Base-by-base conservation (phyloP, 2,888 invertebrate species). In the Furcula furcula region DNA sequence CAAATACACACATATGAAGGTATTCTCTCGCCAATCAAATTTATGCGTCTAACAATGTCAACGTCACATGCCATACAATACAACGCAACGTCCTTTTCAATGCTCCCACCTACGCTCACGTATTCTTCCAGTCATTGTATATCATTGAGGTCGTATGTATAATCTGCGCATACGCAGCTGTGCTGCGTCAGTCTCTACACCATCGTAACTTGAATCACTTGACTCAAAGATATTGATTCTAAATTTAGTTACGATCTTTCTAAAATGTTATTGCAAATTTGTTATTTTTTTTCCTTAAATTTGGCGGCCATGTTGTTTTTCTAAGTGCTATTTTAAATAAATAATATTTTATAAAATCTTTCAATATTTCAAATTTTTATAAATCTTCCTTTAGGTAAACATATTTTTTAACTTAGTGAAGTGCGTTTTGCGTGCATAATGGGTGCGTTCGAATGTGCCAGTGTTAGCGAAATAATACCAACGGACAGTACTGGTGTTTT, bases 401-500 rank as follows among this genome's bases (percentile, higher is more conserved):
- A n/a, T n/a, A n/a, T n/a, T n/a, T n/a, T n/a, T n/a, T n/a, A n/a
- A n/a, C n/a, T n/a, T n/a, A n/a, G n/a, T n/a, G n/a, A n/a, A n/a
- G n/a, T n/a, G 16, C 6, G 16, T 16, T 16, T 16, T 16, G 6
- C 6, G 4, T 3, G 3, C 16, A 6, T 16, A 12, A 23, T 23
- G 23, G 23, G 7, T 12, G 23, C 12, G 23, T 7, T 23, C 1
- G 79, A 82, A 49, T 86, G 82, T 73, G 78, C 81, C 1, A 62
- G 61, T 27, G 55, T 49, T 2, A 66, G 55, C 7, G 79, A 69
- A 54, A 73, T 80, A 31, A 58, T 70, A 5, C 50, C 76, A 0
- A 76, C 84, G 0, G 78, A 76, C 1, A 87, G 86, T 39, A 81
- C 77, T 0, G 85, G 84, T 41, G 83, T 84, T 26, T 80, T 87